Evolutionary conservation across 2,888 invertebrate genomes (phyloP).

Genomic region (Drosophila subquinaria): DNA sequence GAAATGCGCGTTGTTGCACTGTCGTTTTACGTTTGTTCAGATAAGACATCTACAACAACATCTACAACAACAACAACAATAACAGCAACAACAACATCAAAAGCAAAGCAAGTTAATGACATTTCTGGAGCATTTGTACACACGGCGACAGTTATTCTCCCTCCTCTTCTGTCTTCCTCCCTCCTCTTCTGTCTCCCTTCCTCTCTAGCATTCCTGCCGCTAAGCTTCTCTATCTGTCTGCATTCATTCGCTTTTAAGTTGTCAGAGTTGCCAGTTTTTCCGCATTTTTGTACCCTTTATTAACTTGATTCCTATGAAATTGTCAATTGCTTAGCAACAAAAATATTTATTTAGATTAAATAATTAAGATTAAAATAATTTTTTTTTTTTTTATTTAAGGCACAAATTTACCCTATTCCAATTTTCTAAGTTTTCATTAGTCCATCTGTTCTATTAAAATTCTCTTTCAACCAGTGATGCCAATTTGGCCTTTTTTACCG

Average conservation of each 20-base stretch:
- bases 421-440: too few relatives aligned
- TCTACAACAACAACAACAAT: conserved; percentile 12
- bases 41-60: conserved; percentile 54
- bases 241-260: conserved; percentile 23
- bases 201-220: not conserved
- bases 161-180: not conserved
- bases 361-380: too few relatives aligned
- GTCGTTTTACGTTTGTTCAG: conserved; percentile 62
- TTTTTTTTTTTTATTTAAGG: too few relatives aligned
- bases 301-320: conserved; percentile 11
- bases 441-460: too few relatives aligned
- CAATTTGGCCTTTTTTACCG: too few relatives aligned
- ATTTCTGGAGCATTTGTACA: conserved; percentile 69
- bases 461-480: too few relatives aligned
- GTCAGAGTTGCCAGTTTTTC: conserved; percentile 62
- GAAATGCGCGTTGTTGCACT: conserved; percentile 46
- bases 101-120: conserved; percentile 69
- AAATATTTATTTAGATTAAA: too few relatives aligned
- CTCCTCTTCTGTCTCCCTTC: conserved; percentile 1
- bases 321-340: conserved; percentile 23
- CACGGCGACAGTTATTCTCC: conserved; percentile 29
- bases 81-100: conserved; percentile 36
- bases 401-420: not conserved
- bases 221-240: conserved; percentile 7
- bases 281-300: conserved; percentile 63